Base-by-base conservation (phyloP, 1,140 invertebrate species). In the Drosophila baimaii region DNA sequence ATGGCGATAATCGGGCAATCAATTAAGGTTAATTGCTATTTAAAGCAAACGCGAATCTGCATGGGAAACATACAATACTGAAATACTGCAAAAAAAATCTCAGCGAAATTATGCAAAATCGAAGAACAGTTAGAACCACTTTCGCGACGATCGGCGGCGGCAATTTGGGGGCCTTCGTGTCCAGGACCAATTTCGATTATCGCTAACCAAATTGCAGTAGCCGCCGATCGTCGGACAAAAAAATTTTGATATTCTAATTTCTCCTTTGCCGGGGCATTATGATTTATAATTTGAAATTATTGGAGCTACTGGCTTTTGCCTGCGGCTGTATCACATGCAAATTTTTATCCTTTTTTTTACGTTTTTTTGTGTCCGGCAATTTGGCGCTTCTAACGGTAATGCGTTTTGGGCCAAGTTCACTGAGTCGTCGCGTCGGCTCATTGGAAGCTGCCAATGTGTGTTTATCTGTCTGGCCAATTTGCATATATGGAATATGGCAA, bases 1-100 rank as follows among this genome's bases (percentile, higher is more conserved):
- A 47, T 41, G 47, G 61, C 75, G 76, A 89, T 86, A 88, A 89
- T 86, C 84, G 83, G 63, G 75, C 76, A 88, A 86, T 86, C 83
- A 86, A 86, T 86, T 86, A 86, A 77, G 83, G 83, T 89, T 86
- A 86, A 86, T 86, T 86, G 70, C 82, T 47, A 64, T 85, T 85
- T 86, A 79, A 85, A 81, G 81, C 83, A 82, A 86, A 70, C 77
- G 70, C 59, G 72, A 62, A 77, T 57, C 52, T 54, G 62, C 56
- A 63, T 56, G 52, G 23, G 49, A 46, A 25, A 7, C 64, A 31
- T n/a, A n/a, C 57, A 81, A 25, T 15, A 12, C 25, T 21, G 17
- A 52, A 52, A 35, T 21, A 21, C 10, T 17, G 25, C n/a, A 15
- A 2, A 52, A 56, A 51, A 35, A 52, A 21, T 21, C 33, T 15